Conservation (phyloP, 2,888 invertebrate genomes). For the Fragum whitleyi region DNA sequence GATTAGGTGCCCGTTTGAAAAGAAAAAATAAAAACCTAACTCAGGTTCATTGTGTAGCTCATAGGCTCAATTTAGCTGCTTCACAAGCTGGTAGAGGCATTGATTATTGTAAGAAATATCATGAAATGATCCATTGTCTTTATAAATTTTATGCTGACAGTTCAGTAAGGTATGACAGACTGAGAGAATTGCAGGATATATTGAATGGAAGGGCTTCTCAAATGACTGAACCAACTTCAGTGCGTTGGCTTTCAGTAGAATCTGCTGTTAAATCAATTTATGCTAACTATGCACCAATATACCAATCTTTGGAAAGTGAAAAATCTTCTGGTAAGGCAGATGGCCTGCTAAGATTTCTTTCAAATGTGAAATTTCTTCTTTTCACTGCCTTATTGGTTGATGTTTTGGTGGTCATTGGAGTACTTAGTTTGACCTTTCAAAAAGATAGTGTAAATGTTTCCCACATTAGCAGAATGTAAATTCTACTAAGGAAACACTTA, state of each 20-base stretch:
- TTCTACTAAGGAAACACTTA: conserved; percentile 34
- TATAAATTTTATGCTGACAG: conserved; percentile 45
- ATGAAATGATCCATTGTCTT: conserved; percentile 36
- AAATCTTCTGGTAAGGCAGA: conserved; percentile 35
- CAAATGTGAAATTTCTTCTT: conserved; percentile 24
- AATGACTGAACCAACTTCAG: conserved; percentile 46
- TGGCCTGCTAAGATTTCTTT: conserved; percentile 35
- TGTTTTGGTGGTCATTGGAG: conserved; percentile 41
- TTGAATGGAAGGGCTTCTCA: conserved; percentile 34
- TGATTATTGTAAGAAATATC: conserved; percentile 35
- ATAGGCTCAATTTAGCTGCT: conserved; percentile 53
- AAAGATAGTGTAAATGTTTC: conserved; percentile 49
- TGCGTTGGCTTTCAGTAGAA: conserved; percentile 54
- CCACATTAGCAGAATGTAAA: conserved; percentile 41
- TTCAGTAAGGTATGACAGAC: conserved; percentile 49
- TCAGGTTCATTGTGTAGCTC: conserved; percentile 55
- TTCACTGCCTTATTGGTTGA: conserved; percentile 50
- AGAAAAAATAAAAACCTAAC: conserved; percentile 16
- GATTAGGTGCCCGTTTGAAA: conserved; percentile 35
- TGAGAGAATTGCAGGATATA: conserved; percentile 49
- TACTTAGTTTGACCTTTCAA: conserved; percentile 50
- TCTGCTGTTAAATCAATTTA: conserved; percentile 48
- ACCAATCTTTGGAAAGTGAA: conserved; percentile 32
- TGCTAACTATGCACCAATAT: conserved; percentile 13
- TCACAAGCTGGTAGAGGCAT: conserved; percentile 49